phyloP scores from a whole-genome alignment of 2,113 vertebrate genomes.

The Todiramphus saurophagus region DNA sequence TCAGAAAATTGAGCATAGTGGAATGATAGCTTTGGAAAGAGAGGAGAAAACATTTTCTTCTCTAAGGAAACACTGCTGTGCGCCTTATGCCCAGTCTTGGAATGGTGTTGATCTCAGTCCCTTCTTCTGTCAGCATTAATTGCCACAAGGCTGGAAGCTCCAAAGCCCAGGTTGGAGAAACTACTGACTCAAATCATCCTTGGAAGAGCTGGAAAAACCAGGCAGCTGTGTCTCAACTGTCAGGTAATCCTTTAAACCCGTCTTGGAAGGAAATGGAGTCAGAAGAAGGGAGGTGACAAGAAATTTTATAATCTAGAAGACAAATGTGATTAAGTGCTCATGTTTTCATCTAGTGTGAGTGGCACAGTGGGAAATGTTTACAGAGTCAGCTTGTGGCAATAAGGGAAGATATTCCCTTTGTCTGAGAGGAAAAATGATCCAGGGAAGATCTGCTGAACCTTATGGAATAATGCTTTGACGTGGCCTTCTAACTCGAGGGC shows the following conservation, averaged over 20 bases:
- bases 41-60: neutral
- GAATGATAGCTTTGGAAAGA: neutral
- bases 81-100: neutral
- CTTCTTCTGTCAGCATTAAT: neutral
- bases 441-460: conserved; percentile 17
- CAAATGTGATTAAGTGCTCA: neutral
- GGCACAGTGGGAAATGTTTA: neutral
- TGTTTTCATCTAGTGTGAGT: neutral
- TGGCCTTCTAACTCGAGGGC: neutral
- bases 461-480: neutral
- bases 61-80: neutral
- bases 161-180: neutral
- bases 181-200: neutral
- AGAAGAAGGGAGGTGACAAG: neutral
- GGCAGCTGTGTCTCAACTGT: neutral
- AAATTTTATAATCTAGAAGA: neutral
- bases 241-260: neutral
- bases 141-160: neutral
- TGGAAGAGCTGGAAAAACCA: neutral
- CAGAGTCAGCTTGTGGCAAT: neutral
- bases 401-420: neutral
- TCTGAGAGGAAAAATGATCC: neutral
- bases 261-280: neutral
- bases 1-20: neutral
- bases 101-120: neutral